phyloP scores from a whole-genome alignment of 2,113 vertebrate species.

The Enhydra lutris region DNA sequence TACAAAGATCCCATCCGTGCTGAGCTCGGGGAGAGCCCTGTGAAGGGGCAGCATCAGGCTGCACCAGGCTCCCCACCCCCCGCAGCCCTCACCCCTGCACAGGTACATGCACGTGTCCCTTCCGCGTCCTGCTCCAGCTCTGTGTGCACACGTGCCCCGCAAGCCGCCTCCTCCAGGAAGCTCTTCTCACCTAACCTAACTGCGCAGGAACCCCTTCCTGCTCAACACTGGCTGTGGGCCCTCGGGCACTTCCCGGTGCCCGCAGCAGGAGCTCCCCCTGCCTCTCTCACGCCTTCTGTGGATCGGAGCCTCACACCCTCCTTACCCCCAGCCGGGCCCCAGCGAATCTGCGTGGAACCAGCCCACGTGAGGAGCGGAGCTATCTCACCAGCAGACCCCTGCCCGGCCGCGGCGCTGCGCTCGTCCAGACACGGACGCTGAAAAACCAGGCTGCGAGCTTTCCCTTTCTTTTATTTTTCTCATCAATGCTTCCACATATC shows the following conservation, averaged over 20 bases:
- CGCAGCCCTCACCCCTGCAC: neutral
- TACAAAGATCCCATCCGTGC: neutral
- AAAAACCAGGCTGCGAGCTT: neutral
- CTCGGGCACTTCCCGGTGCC: accelerated
- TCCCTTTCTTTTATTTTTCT: neutral
- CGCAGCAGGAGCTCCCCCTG: accelerated
- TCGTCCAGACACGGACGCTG: neutral
- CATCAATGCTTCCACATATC: neutral
- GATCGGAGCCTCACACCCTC: accelerated
- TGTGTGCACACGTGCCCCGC: neutral
- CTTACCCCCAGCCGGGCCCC: neutral
- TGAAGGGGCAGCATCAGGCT: neutral
- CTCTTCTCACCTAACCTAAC: neutral
- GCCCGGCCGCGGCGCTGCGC: accelerated
- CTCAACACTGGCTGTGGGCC: neutral
- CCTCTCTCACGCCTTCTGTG: accelerated
- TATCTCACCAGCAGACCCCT: accelerated
- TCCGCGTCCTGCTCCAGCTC: neutral
- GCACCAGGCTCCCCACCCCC: neutral
- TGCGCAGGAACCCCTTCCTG: neutral
- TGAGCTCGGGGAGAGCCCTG: neutral
- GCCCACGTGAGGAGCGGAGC: accelerated
- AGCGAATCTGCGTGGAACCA: neutral
- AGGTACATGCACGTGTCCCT: accelerated
- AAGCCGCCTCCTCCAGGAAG: accelerated